phyloP scores from a whole-genome alignment of 2,113 vertebrate genomes.

The Gadus macrocephalus region DNA sequence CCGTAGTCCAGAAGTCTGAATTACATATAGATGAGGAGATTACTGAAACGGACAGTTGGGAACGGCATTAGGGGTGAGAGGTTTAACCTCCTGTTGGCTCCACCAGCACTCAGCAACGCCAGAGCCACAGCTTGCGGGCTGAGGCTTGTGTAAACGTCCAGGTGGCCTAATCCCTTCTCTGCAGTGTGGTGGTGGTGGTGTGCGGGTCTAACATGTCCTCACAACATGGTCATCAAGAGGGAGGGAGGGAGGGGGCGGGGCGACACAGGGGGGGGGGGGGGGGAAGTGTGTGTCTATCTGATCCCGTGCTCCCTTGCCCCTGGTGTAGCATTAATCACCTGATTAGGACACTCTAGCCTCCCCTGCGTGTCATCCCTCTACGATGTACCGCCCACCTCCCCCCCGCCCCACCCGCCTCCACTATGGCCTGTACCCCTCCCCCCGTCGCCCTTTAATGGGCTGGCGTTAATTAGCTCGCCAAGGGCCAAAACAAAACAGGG shows the following conservation, averaged over 20 bases:
- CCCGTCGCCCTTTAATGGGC: conserved; percentile 28
- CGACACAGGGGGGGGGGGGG: conserved; percentile 11
- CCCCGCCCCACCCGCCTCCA: conserved; percentile 38
- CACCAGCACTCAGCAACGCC: too few relatives aligned
- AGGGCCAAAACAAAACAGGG: conserved; percentile 14
- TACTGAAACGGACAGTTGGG: too few relatives aligned
- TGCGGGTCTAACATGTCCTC: conserved; percentile 33
- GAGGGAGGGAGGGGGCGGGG: conserved; percentile 1
- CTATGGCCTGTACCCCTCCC: conserved; percentile 37
- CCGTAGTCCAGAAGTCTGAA: too few relatives aligned
- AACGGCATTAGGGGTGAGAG: too few relatives aligned
- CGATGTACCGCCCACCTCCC: conserved; percentile 50
- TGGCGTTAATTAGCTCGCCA: conserved; percentile 48
- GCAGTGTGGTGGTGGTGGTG: not conserved
- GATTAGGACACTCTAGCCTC: conserved; percentile 55
- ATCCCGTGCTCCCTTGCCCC: conserved; percentile 43
- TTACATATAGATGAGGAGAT: too few relatives aligned
- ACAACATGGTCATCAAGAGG: conserved; percentile 51
- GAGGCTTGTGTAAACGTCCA: conserved; percentile 43
- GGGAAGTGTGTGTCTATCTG: too few relatives aligned
- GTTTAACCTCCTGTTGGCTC: too few relatives aligned
- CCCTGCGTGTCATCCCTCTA: conserved; percentile 42
- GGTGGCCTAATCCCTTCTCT: conserved; percentile 50
- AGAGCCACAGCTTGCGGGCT: not conserved
- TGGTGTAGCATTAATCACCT: conserved; percentile 68